Evolutionary conservation across 2,113 vertebrate genomes (phyloP), one percentile per base, ranked within the genome.

Genomic region (Erinaceus europaeus): DNA sequence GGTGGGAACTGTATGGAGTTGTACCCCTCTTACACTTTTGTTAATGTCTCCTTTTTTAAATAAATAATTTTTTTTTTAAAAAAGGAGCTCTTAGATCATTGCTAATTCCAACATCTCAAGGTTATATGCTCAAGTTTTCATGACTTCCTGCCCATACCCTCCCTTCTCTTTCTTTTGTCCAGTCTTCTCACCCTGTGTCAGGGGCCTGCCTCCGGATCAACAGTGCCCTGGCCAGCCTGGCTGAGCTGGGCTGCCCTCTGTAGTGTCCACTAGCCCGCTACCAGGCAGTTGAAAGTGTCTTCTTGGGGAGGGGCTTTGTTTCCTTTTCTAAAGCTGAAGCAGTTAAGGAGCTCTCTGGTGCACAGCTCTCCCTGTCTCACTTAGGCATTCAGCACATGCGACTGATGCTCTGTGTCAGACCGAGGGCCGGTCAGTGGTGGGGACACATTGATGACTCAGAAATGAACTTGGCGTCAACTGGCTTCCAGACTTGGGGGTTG

Each of bases 361-460:
- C 27, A 12, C 29, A 9, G 27, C 61, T 36, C 61, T 32, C 36
- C 59, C 55, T 62, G 7, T 32, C 32, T 64, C 61, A 25, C 9
- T 34, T 40, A 6, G 3, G 29, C 18, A 0, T 34, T 9, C 64
- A n/a, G 23, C 38, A 46, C 29, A 23, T 36, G 4, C 0, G 0
- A 1, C 36, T 12, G 72, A 5, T 27, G 14, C 57, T 74, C 15
- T 46, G 65, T 18, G 64, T 48, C 29, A 67, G 42, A 32, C 12
- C n/a, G 73, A 23, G 13, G 25, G 62, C 68, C 20, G 1, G 34
- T 81, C 55, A 12, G 0, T 2, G 15, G 6, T 64, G 65, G 61
- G 25, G 72, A 68, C 78, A 29, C 7, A 17, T 4, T 15, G 55
- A 21, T 61, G 75, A 69, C 71, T 87, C 71, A 81, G 84, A 82